Conservation (phyloP, 2,888 invertebrate genomes). For the Strigamia crassipes region DNA sequence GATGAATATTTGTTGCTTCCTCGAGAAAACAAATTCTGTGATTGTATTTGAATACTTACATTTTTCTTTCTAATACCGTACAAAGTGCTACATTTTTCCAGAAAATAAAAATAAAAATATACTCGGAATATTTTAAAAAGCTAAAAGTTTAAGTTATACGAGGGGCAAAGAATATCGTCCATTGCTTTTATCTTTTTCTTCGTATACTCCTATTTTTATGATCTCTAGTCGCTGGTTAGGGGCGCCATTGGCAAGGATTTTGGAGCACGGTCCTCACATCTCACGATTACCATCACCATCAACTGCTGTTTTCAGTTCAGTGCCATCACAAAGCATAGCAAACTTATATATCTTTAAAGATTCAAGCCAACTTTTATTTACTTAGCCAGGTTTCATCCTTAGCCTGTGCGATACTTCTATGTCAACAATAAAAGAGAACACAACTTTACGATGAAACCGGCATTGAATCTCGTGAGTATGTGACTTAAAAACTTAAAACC, state of each 20-base stretch:
- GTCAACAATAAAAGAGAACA: not conserved
- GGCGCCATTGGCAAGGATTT: slow-evolving; percentile 8
- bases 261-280: slow-evolving; percentile 17
- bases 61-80: not conserved
- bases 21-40: not conserved
- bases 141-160: not conserved
- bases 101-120: not conserved
- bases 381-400: slow-evolving; percentile 7
- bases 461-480: too few species aligned
- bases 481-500: too few species aligned
- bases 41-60: not conserved
- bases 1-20: not conserved
- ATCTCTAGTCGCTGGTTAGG: slow-evolving; percentile 19
- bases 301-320: slow-evolving; percentile 19
- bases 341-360: slow-evolving; percentile 12
- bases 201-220: slow-evolving; percentile 25
- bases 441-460: too few species aligned
- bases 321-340: not conserved
- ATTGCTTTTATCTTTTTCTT: slow-evolving; percentile 5
- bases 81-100: not conserved
- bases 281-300: slow-evolving; percentile 26
- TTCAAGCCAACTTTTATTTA: slow-evolving; percentile 12
- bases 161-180: not conserved
- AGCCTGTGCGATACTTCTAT: not conserved
- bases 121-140: not conserved